phyloP scores from a whole-genome alignment of 2,888 invertebrate genomes.

The Bimastos eiseni region DNA sequence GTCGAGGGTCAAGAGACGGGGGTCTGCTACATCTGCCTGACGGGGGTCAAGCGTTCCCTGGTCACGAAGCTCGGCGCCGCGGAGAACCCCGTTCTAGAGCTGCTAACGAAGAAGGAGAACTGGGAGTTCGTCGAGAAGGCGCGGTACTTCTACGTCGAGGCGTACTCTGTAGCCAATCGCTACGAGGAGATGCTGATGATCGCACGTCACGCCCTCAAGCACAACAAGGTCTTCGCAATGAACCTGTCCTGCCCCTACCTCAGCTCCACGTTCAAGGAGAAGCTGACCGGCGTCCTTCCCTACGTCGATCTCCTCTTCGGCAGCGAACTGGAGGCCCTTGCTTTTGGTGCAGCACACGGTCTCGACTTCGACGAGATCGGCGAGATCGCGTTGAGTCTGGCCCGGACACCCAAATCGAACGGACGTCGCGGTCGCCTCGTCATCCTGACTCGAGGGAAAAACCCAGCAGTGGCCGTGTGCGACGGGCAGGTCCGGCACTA shows the following conservation, averaged over 20 bases:
- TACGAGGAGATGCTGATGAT: slow-evolving; percentile 4
- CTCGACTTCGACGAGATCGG: slow-evolving; percentile 65
- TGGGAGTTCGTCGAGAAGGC: slow-evolving; percentile 19
- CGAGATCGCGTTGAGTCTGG: neutral
- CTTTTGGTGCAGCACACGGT: slow-evolving; percentile 79
- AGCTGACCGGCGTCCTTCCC: slow-evolving; percentile 78
- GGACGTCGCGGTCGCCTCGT: slow-evolving; percentile 74
- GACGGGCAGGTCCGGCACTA: slow-evolving; percentile 66
- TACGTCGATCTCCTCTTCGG: slow-evolving; percentile 93
- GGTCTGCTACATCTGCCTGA: slow-evolving; percentile 70
- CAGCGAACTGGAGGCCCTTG: slow-evolving; percentile 85
- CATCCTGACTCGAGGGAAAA: slow-evolving; percentile 86
- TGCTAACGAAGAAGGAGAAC: neutral
- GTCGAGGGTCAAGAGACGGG: slow-evolving; percentile 80
- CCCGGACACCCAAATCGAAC: slow-evolving; percentile 73
- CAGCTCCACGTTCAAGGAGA: slow-evolving; percentile 80
- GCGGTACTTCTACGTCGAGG: slow-evolving; percentile 24
- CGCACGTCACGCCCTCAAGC: neutral
- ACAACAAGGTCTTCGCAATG: slow-evolving; percentile 72
- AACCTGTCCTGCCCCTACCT: slow-evolving; percentile 96
- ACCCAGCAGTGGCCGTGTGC: slow-evolving; percentile 77
- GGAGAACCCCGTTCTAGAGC: neutral
- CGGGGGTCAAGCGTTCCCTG: slow-evolving; percentile 16
- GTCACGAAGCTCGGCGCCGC: slow-evolving; percentile 20
- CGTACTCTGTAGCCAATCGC: slow-evolving; percentile 16